Evolutionary conservation across 1,140 invertebrate genomes (phyloP).

Genomic region (Papilio aristodemus): DNA sequence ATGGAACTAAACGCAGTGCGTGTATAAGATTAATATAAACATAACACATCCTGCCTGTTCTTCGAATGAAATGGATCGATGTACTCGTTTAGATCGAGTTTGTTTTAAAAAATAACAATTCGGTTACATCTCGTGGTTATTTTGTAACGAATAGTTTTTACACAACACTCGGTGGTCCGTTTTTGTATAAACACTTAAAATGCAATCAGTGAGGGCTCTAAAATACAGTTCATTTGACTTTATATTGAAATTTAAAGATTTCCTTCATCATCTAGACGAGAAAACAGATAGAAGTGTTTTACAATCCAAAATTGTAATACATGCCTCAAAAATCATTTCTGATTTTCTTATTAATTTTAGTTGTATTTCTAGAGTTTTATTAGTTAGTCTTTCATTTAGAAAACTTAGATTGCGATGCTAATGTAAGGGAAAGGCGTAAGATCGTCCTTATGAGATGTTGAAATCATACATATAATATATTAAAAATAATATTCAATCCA

Average conservation of each 20-base stretch:
- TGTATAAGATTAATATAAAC: slow-evolving; percentile 45
- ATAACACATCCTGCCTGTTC: slow-evolving; percentile 31
- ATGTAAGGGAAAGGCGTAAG: too few species aligned
- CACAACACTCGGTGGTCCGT: slow-evolving; percentile 43
- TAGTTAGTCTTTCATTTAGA: too few species aligned
- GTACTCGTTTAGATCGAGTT: slow-evolving; percentile 44
- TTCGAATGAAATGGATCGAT: slow-evolving; percentile 46
- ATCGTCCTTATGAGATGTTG: too few species aligned
- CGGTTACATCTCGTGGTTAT: slow-evolving; percentile 41
- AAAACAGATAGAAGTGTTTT: background rate
- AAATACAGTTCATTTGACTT: background rate
- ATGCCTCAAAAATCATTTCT: too few species aligned
- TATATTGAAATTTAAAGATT: background rate
- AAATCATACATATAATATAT: too few species aligned
- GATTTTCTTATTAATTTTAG: too few species aligned
- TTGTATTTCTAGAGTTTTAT: too few species aligned
- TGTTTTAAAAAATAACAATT: slow-evolving; percentile 60
- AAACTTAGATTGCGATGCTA: too few species aligned
- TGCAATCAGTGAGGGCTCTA: slow-evolving; percentile 25
- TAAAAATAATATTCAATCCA: too few species aligned
- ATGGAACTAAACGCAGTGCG: too few species aligned
- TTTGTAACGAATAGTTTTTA: slow-evolving; percentile 34
- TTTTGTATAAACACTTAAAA: slow-evolving; percentile 52
- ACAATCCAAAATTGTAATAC: too few species aligned
- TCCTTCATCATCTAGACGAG: background rate